Evolutionary conservation across 2,888 invertebrate species (phyloP), one percentile per base, ranked within the genome.

Genomic region (Ophraella communa): DNA sequence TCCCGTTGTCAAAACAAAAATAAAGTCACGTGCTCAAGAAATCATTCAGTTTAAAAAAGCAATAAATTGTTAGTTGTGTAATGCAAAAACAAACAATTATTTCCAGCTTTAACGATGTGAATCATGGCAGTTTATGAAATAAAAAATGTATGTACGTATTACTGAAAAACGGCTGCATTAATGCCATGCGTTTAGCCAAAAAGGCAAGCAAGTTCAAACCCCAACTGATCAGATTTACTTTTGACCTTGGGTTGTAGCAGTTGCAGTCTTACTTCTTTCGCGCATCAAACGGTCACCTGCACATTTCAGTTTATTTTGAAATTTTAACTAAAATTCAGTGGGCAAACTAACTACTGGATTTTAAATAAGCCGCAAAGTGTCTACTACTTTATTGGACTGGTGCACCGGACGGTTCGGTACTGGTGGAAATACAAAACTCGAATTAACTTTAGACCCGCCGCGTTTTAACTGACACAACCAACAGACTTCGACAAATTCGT

Each of bases 281-380:
- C 58, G 35, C 35, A 51, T 49, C 49, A 58, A 21, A 23, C 57
- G 47, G 58, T 58, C 51, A 58, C 58, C 58, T 58, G 51, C 58
- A 58, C 58, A 51, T 58, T 49, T 58, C 17, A 10, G 20, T 45
- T 45, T 45, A 21, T 45, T 45, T 45, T 45, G 45, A 45, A 45
- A n/a, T 21, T 45, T 45, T 11, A 11, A 45, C 20, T 45, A 45
- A 11, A 21, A 45, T 10, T 45, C 11, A 20, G 20, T 18, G 3
- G 21, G 5, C 21, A 10, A 21, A 45, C 21, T 45, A n/a, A 45
- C 11, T 45, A 45, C 20, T 21, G 20, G 30, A 45, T 45, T n/a
- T 10, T 10, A 7, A 21, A 3, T 45, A 17, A 7, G 1, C 1
- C 1, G 21, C 20, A 0, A 45, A 21, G 1, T 18, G n/a, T 45